phyloP scores from a whole-genome alignment of 2,113 vertebrate species.

The Ascaphus truei region DNA sequence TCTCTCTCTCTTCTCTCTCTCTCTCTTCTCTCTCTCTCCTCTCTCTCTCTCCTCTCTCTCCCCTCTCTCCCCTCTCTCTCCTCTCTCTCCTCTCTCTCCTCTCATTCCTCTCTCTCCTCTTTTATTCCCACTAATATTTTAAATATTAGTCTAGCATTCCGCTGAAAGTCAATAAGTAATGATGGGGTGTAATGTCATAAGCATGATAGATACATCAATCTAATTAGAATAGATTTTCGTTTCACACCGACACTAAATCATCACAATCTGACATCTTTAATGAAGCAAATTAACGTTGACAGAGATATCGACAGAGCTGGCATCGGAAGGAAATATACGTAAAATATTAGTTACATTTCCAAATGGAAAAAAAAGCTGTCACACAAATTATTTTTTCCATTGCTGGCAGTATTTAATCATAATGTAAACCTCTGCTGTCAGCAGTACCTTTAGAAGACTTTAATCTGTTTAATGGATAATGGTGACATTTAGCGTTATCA shows the following conservation, averaged over 20 bases:
- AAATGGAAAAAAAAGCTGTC: constrained; percentile 28
- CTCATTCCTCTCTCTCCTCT: no score
- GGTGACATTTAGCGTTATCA: constrained; percentile 32
- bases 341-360: constrained; percentile 25
- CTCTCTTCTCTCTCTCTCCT: no score
- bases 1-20: no score
- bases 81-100: no score
- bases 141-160: neutral
- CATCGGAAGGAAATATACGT: constrained; percentile 12
- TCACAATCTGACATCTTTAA: constrained; percentile 6
- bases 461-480: constrained; percentile 36
- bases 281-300: constrained; percentile 30
- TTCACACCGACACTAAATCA: neutral
- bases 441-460: constrained; percentile 21
- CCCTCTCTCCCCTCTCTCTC: no score
- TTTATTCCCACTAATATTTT: neutral
- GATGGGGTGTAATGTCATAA: constrained; percentile 16
- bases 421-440: constrained; percentile 24
- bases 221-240: neutral
- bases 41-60: no score
- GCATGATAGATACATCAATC: constrained; percentile 24
- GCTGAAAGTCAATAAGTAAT: constrained; percentile 28
- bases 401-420: constrained; percentile 4
- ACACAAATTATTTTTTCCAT: constrained; percentile 7
- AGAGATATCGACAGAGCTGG: neutral